Conservation (phyloP, 1,140 invertebrate genomes). For the Venturia canescens region DNA sequence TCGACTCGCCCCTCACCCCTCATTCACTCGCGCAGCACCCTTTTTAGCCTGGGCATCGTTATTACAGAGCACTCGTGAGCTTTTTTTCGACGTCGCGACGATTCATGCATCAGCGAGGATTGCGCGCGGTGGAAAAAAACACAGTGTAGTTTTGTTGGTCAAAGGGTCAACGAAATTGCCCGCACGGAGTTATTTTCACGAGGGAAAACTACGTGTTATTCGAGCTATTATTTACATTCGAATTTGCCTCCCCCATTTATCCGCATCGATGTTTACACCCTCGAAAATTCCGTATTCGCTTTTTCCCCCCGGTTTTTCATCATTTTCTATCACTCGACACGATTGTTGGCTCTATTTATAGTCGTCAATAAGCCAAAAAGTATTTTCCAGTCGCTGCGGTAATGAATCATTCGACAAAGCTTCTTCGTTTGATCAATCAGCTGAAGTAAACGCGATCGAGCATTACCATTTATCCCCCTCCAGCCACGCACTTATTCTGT, state of each 20-base stretch:
- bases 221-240: slow-evolving; percentile 33
- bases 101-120: neutral
- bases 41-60: slow-evolving; percentile 23
- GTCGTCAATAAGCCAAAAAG: too few species aligned
- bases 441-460: too few species aligned
- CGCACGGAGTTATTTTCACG: neutral
- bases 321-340: neutral
- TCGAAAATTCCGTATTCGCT: neutral
- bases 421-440: too few species aligned
- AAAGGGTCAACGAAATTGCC: slow-evolving; percentile 25
- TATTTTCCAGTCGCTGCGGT: too few species aligned
- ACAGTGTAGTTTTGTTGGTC: slow-evolving; percentile 23
- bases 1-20: slow-evolving; percentile 4
- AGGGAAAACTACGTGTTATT: slow-evolving; percentile 29
- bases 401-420: neutral
- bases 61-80: slow-evolving; percentile 34
- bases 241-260: neutral
- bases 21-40: neutral
- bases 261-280: slow-evolving; percentile 6
- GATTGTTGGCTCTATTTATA: too few species aligned
- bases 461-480: too few species aligned
- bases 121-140: slow-evolving; percentile 17
- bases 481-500: too few species aligned
- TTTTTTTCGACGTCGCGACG: slow-evolving; percentile 37
- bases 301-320: neutral